Evolutionary conservation across 2,113 vertebrate genomes (phyloP), one percentile per base, ranked within the genome.

Genomic region (Dasyornis broadbenti): DNA sequence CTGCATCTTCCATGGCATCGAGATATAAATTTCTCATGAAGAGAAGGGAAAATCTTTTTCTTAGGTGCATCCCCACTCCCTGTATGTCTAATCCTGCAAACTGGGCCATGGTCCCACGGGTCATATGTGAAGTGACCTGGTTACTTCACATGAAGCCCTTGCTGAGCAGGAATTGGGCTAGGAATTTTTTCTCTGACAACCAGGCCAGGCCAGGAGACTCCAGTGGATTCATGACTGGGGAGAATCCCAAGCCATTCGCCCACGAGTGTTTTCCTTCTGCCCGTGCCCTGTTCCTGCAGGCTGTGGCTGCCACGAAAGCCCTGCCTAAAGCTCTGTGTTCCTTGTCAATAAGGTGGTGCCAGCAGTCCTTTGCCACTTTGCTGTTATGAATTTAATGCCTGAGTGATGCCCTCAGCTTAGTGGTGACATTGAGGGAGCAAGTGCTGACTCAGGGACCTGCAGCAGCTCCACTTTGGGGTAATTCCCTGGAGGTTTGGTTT

Each of bases 311-410:
- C 60, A 42, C 0, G 0, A 68, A 89, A 93, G 22, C 59, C 8
- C 27, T 0, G 1, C 45, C 24, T 90, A 24, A 87, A 73, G 8
- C 71, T 57, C 47, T 3, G 2, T 0, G 2, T 6, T 59, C 44
- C 49, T 35, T 12, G 15, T 15, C 44, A 13, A 3, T 30, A 52
- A 59, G 35, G 45, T 50, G 54, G 27, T 63, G 87, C 68, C 91
- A 96, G 66, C 84, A 77, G 42, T 39, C 39, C 59, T 80, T 70
- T 82, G 57, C 16, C 93, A 77, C 66, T 59, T 85, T 2, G 7
- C 45, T 80, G 0, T 66, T 40, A 47, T 26, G 75, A 88, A 70
- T 28, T 85, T 35, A 66, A 86, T 52, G 59, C 77, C 42, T 30
- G 50, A 77, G 54, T 5, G 61, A 35, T 73, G 59, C 53, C 59